phyloP scores from a whole-genome alignment of 2,113 vertebrate genomes.

The Mormyrus lacerda region DNA sequence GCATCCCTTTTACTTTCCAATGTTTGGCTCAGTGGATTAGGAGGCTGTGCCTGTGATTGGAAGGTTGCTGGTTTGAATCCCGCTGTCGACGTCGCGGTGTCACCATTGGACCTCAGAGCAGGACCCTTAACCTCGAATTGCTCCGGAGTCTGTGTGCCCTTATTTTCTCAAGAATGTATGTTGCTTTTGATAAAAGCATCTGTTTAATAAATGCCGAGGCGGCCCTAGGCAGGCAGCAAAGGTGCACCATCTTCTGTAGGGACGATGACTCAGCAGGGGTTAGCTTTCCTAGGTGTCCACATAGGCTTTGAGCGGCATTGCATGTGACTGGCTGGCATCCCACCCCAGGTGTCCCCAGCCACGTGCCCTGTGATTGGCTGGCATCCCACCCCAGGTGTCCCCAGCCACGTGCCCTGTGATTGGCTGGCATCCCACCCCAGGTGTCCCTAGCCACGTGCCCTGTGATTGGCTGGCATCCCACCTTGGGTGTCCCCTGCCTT shows the following conservation, averaged over 20 bases:
- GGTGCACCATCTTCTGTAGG: too few species aligned
- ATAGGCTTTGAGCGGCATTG: background rate
- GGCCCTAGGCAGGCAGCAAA: background rate
- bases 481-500: background rate
- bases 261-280: too few species aligned
- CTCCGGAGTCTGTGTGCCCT: background rate
- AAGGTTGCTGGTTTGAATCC: too few species aligned
- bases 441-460: background rate
- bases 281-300: background rate
- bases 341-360: too few species aligned
- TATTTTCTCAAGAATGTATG: background rate
- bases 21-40: background rate
- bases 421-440: too few species aligned
- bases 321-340: background rate
- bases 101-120: background rate
- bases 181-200: background rate
- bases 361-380: too few species aligned
- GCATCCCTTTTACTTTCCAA: background rate
- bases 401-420: background rate
- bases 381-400: too few species aligned
- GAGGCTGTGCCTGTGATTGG: too few species aligned
- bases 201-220: background rate
- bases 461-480: background rate
- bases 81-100: too few species aligned
- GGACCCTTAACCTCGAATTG: background rate